Evolutionary conservation across 2,113 vertebrate species (phyloP), one percentile per base, ranked within the genome.

Genomic region (Zapornia atra): DNA sequence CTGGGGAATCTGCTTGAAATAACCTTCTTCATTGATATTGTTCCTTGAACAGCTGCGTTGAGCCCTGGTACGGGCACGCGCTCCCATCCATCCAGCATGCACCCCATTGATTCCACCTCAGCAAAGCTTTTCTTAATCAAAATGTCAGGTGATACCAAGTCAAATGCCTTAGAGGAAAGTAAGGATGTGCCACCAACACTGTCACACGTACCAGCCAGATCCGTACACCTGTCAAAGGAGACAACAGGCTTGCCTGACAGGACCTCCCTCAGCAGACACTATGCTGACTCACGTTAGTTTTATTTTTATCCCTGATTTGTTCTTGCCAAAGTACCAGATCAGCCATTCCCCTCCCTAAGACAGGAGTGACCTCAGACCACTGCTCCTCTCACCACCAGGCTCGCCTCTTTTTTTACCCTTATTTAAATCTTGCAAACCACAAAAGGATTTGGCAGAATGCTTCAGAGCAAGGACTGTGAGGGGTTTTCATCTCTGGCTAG

Each of bases 21-120:
- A 66, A 19, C 72, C 56, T 68, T 61, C 42, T 59, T 26, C 73
- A 48, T 16, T 57, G 82, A 34, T 48, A n/a, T 6, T 46, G 15
- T 40, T 81, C 60, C 82, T 77, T 42, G 5, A 77, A 38, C 63
- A 76, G 72, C 48, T 73, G 54, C 59, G 15, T 38, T 10, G 53
- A 77, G 79, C 53, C 59, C 48, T 56, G 50, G n/a, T 15, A 10
- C 66, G 0, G 1, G 72, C 53, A 65, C 69, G 44, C 1, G 0
- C 73, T 72, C 56, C n/a, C 73, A 85, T 88, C 59, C 69, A 21
- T 72, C 84, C 59, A 12, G 0, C 17, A 8, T 2, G 6, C 5
- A 0, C 34, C 26, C 48, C 24, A 21, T 64, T 84, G 36, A 91
- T 87, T 82, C 59, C 48, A 51, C 15, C 66, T 63, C 63, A 10